Evolutionary conservation across 2,888 invertebrate genomes (phyloP).

Genomic region (Iphiclides podalirius): DNA sequence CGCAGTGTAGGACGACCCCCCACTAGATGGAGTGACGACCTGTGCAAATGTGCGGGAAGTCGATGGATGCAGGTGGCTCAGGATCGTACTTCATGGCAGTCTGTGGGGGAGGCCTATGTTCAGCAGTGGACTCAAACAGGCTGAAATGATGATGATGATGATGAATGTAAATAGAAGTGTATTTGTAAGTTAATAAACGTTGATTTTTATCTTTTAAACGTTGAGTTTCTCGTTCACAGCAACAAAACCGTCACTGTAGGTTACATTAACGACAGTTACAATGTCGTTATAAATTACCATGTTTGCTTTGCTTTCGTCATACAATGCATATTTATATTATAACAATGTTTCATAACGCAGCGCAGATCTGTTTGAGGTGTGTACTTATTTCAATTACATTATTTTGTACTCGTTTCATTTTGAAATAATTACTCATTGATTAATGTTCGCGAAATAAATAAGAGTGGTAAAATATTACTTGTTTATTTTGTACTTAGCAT

Average conservation of each 20-base stretch:
- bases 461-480: neutral
- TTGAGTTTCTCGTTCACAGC: constrained; percentile 9
- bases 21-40: too few relatives aligned
- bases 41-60: too few relatives aligned
- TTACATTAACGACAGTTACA: constrained; percentile 14
- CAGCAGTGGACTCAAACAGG: too few relatives aligned
- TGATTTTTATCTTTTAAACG: constrained; percentile 12
- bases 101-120: too few relatives aligned
- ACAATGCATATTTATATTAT: constrained; percentile 17
- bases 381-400: constrained; percentile 13
- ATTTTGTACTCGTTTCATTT: constrained; percentile 7
- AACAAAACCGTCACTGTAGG: constrained; percentile 10
- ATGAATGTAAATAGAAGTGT: too few relatives aligned
- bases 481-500: constrained; percentile 11
- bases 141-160: too few relatives aligned
- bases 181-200: constrained; percentile 5
- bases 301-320: constrained; percentile 22
- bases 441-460: neutral
- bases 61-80: too few relatives aligned
- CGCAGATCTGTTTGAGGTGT: neutral
- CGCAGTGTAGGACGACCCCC: too few relatives aligned
- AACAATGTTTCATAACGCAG: constrained; percentile 15
- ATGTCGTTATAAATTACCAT: constrained; percentile 21
- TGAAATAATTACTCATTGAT: neutral
- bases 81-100: too few relatives aligned